Evolutionary conservation across 2,888 invertebrate genomes (phyloP).

Genomic region (Eilema griseolum): DNA sequence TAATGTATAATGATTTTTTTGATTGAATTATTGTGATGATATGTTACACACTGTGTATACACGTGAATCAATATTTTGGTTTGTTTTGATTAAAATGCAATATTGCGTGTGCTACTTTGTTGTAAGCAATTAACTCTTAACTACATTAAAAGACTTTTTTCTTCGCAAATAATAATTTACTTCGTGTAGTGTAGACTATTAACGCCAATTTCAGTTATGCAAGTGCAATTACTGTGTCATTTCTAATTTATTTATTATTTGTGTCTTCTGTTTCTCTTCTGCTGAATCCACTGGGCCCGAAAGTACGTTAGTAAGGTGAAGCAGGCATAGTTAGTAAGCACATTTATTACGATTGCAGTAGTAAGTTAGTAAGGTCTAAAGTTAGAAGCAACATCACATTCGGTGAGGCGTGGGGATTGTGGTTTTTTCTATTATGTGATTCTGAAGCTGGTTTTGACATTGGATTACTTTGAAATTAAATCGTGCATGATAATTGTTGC

Average conservation of each 20-base stretch:
- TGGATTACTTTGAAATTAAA: neutral
- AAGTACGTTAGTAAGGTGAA: conserved; percentile 76
- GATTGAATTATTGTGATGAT: neutral
- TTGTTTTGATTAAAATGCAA: neutral
- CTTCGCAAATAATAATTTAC: neutral
- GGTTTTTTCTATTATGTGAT: conserved; percentile 45
- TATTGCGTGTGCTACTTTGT: neutral
- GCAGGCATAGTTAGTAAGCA: conserved; percentile 65
- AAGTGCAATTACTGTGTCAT: conserved; percentile 7
- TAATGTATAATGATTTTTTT: neutral
- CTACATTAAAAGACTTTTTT: neutral
- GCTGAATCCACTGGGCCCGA: conserved; percentile 72
- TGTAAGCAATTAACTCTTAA: neutral
- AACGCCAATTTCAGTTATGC: neutral
- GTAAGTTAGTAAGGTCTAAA: conserved; percentile 55
- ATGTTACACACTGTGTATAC: conserved; percentile 5
- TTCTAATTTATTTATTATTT: neutral
- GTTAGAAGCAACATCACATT: conserved; percentile 65
- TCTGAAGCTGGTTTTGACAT: conserved; percentile 59
- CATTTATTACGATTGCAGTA: conserved; percentile 55
- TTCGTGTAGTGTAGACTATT: neutral
- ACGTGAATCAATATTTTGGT: neutral
- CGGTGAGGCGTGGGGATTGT: conserved; percentile 65
- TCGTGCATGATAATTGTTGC: conserved; percentile 1
- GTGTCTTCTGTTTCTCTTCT: conserved; percentile 33